Evolutionary conservation across 1,140 invertebrate genomes (phyloP), one percentile per base, ranked within the genome.

Genomic region (Pseudomyrmex concolor): DNA sequence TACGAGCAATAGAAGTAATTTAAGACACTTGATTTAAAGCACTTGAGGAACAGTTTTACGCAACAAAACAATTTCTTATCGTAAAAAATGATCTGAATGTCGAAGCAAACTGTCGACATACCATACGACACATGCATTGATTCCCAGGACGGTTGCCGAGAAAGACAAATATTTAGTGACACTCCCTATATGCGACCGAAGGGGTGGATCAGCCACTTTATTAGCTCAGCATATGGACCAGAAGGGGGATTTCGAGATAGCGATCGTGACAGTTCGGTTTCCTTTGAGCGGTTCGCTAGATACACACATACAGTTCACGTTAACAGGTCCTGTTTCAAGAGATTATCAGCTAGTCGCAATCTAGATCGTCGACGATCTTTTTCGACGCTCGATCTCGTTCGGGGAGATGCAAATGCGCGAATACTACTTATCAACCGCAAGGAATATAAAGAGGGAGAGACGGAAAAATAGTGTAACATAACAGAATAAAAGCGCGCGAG

Each of bases 111-210:
- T 54, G 10, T 43, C 67, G 45, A 81, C 76, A 76, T 68, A 74
- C 80, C 62, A 15, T 17, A 60, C 43, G 51, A 48, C 71, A 80
- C 76, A 86, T 83, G 72, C 57, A 22, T 85, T 70, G 91, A 91
- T 92, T 93, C 92, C 90, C 92, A 91, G 71, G 77, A 87, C 84
- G 86, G 81, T 86, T 87, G 93, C 92, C 91, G 89, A 88, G 88
- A 81, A 91, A 92, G 91, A 94, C 92, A 93, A 94, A 94, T 94
- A 93, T 92, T 94, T 93, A 91, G 92, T 93, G 94, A 94, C 93
- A 93, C 90, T 59, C 90, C 89, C 90, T 51, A 54, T 57, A 66
- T 83, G 34, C 34, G 34, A 83, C 81, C 87, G 86, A 91, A 86
- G 90, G 92, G 89, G 86, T 84, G 85, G 48, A 22, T 71, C 68